Evolutionary conservation across 2,797 vertebrate genomes (phyloP), one percentile per base, ranked within the genome.

Genomic region (Tapirus indicus): DNA sequence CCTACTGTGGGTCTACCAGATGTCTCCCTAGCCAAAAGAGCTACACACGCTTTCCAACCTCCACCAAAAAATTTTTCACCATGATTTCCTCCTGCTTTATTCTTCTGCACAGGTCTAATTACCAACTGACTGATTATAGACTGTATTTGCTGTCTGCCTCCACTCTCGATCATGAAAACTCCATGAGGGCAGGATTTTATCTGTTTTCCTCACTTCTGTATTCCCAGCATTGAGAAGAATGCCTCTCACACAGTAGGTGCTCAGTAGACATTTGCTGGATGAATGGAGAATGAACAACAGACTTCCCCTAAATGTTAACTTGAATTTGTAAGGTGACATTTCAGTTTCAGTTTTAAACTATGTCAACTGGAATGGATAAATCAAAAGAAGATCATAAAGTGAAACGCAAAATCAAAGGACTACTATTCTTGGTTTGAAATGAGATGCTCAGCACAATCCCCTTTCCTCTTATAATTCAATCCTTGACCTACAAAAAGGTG

Each of bases 1-100:
- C 14, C 82, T 8, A 5, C 25, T 20, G 23, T 0, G 1, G 23
- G 74, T 10, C 13, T 4, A 10, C 38, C 71, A 49, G 25, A 9
- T 7, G 69, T 52, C 29, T 6, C 0, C 9, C 2, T 52, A 25
- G 9, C 6, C 8, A 32, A 10, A 6, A 12, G 0, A 12, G 41
- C n/a, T 16, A 7, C 32, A 7, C 2, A 12, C 14, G 6, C 4
- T 13, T 5, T 49, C 47, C 20, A 58, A 9, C 0, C 0, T 8
- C 5, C 2, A 7, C 2, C 1, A 7, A 32, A 7, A 20, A 1
- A 41, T 5, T 18, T 32, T 1, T 23, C 16, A 8, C 52, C 25
- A 6, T 7, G 35, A 35, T 66, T 41, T 29, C 27, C 41, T 29
- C 38, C 49, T 2, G 3, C 11, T 14, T 12, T 6, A 1, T 0